Base-by-base conservation (phyloP, 92 coral and sea anemone species). In the Parazoanthus darwini region DNA sequence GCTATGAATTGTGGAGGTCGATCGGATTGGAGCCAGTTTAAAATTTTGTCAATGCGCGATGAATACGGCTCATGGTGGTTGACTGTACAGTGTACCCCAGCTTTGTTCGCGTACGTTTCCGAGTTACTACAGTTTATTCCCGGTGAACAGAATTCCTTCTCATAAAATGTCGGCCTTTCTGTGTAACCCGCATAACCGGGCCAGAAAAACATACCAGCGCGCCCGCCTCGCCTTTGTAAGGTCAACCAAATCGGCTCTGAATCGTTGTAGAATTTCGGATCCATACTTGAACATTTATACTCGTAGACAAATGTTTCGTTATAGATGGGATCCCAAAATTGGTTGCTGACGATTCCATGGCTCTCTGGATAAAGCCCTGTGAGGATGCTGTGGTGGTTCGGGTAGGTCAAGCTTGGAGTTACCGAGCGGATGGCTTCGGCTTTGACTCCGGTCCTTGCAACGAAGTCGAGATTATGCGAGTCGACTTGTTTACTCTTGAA, bases 161-260 rank as follows among this genome's bases (percentile, higher is more conserved):
- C 91, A 77, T 68, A 84, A 77, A 74, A 89, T 26, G 81, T 77
- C 67, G 91, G 91, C 58, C 67, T 58, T 33, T 75, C 78, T 0
- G 51, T 80, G 46, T 89, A 89, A 35, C 91, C 84, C 18, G 68
- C 84, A 51, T 79, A 63, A 14, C 84, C 91, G 44, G 91, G 91
- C 91, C 91, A 89, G 51, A 89, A 89, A 83, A 56, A 89, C 0
- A 65, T 37, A 42, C 84, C 91, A 5, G 88, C 70, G 4, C 44
- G 36, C 0, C 91, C 91, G 56, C 88, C 88, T 18, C 73, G 91
- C 22, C 54, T 89, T 44, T 89, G 84, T 11, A 89, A 39, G 4
- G 88, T 89, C 43, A 89, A 68, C 91, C 91, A 89, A 26, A 89
- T 77, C 42, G 91, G 91, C 50, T 89, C 88, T 9, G 91, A 63